Evolutionary conservation across 2,797 vertebrate genomes (phyloP).

Genomic region (Xyrichtys novacula): DNA sequence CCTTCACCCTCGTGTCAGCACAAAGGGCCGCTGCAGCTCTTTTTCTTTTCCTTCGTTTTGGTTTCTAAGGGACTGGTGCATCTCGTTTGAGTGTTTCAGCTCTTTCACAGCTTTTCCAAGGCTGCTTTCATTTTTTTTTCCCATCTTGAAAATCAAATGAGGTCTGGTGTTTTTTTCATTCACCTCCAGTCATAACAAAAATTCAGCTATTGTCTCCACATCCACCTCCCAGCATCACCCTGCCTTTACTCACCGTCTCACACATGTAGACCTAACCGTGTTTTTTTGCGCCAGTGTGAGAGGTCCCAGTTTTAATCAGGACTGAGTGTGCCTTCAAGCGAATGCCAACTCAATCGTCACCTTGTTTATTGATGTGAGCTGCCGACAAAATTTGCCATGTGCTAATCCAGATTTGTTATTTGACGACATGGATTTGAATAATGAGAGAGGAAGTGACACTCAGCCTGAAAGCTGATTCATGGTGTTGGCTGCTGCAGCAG

Average conservation of each 20-base stretch:
- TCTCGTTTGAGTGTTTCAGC: not conserved
- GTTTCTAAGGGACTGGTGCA: too few species aligned
- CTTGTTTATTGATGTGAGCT: slow-evolving; percentile 62
- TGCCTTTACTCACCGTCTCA: slow-evolving; percentile 7
- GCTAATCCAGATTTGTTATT: slow-evolving; percentile 72
- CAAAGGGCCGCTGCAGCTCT: too few species aligned
- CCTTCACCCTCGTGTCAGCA: too few species aligned
- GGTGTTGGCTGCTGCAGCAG: slow-evolving; percentile 27
- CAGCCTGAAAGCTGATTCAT: slow-evolving; percentile 52
- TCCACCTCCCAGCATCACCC: slow-evolving; percentile 14
- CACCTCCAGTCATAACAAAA: slow-evolving; percentile 9
- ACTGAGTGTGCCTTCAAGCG: slow-evolving; percentile 9
- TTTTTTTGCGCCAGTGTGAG: not conserved
- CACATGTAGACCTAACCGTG: not conserved
- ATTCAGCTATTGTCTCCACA: not conserved
- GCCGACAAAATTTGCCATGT: slow-evolving; percentile 61
- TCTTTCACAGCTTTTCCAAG: slow-evolving; percentile 13
- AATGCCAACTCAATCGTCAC: slow-evolving; percentile 32
- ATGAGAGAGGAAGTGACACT: slow-evolving; percentile 54
- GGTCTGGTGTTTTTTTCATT: slow-evolving; percentile 6
- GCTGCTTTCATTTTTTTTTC: slow-evolving; percentile 20
- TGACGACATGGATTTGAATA: slow-evolving; percentile 70
- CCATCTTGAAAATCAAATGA: slow-evolving; percentile 16
- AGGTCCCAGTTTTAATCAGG: slow-evolving; percentile 36
- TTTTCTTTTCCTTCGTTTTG: too few species aligned